Percentiles rank a stretch among this genome's conserved stretches.
Evolutionary conservation across 2,888 invertebrate species (phyloP).

Genomic region (Orthonychiurus folsomi): DNA sequence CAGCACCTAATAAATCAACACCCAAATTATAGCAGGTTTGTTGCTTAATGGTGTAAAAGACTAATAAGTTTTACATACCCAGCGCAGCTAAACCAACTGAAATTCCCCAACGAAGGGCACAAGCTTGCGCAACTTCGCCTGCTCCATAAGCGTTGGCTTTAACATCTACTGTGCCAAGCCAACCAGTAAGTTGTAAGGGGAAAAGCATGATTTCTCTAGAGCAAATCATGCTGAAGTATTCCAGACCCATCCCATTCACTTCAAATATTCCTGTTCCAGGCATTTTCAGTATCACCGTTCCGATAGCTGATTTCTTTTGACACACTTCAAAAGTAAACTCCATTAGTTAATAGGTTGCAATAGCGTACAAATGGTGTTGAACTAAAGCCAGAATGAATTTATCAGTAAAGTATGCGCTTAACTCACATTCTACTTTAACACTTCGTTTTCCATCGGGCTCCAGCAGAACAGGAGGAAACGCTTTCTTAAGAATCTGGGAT

Average conservation of each 20-base stretch:
- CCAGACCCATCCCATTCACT: conserved; percentile 69
- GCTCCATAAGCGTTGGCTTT: conserved; percentile 62
- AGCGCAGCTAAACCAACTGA: conserved; percentile 75
- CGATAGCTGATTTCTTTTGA: conserved; percentile 58
- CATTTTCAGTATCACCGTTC: conserved; percentile 65
- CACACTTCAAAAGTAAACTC: conserved; percentile 22
- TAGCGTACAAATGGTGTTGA: conserved; percentile 19
- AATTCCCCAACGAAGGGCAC: conserved; percentile 79
- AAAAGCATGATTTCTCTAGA: conserved; percentile 71
- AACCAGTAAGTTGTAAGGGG: conserved; percentile 69
- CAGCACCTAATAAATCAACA: no score
- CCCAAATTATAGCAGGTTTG: no score
- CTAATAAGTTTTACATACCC: conserved; percentile 59
- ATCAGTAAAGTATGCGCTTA: neutral
- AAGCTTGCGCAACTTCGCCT: conserved; percentile 73
- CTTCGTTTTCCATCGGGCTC: conserved; percentile 62
- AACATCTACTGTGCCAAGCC: conserved; percentile 70
- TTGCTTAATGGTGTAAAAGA: conserved; percentile 36
- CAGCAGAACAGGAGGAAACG: conserved; percentile 52
- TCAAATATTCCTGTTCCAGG: conserved; percentile 75
- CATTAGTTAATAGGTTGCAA: conserved; percentile 16
- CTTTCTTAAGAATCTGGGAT: conserved; percentile 52
- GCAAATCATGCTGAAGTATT: conserved; percentile 62
- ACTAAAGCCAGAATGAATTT: conserved; percentile 16
- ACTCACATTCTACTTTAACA: conserved; percentile 58